These are phyloP conservation scores for Aplochiton taeniatus DNA, from an alignment of 2,797 vertebrate species.

Conservation along the genomic window DNA sequence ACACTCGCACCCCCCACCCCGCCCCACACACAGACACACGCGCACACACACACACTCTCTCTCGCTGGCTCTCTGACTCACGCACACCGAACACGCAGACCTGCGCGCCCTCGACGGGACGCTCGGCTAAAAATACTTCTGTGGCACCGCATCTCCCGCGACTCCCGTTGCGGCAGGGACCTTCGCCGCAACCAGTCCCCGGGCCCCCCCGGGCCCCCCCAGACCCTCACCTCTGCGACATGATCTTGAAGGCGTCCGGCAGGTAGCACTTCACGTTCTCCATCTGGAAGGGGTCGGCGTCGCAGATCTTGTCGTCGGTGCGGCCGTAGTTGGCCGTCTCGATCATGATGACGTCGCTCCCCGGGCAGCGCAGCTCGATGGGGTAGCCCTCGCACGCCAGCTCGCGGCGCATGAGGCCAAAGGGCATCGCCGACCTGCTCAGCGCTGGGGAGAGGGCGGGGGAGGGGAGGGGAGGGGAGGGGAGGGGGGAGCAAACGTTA, in stretches of 20 bases:
- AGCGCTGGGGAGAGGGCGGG: constrained; percentile 71
- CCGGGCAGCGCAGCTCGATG: constrained; percentile 91
- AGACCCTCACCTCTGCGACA: constrained; percentile 85
- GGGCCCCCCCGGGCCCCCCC: not conserved
- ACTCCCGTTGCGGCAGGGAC: no score
- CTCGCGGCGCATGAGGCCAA: constrained; percentile 90
- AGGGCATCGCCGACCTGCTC: constrained; percentile 89
- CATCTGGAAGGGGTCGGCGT: constrained; percentile 95
- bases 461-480: constrained; percentile 27
- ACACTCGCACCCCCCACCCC: constrained; percentile 9
- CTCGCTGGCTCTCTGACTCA: constrained; percentile 37
- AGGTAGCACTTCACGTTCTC: constrained; percentile 94
- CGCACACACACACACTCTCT: constrained; percentile 29
- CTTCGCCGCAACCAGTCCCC: no score
- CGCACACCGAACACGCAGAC: not conserved
- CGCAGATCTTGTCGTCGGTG: constrained; percentile 94
- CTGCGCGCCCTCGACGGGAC: no score
- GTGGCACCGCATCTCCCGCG: no score
- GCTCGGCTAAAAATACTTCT: no score
- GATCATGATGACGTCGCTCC: constrained; percentile 95
- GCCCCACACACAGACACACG: constrained; percentile 13
- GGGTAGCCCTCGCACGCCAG: constrained; percentile 93
- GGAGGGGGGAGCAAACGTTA: constrained; percentile 59
- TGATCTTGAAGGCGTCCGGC: constrained; percentile 92
- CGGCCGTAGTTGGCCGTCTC: constrained; percentile 94